Evolutionary conservation across 2,888 invertebrate species (phyloP).

Genomic region (Isotomurus palustris): DNA sequence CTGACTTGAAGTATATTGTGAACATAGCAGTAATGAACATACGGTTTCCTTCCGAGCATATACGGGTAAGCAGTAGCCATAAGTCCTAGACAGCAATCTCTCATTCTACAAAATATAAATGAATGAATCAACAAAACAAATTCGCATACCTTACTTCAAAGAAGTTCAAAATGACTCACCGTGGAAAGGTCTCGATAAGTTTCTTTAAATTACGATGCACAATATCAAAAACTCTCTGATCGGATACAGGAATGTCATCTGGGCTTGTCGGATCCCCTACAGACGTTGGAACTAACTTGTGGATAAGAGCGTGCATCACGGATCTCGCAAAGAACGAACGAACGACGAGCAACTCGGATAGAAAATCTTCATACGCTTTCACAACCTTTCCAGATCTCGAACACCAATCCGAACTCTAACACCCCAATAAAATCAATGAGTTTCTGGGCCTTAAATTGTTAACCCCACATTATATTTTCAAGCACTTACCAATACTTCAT

Average conservation of each 20-base stretch:
- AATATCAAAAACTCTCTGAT: constrained; percentile 26
- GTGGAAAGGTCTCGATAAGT: constrained; percentile 29
- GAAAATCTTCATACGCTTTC: constrained; percentile 23
- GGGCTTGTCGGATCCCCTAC: neutral
- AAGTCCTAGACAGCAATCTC: constrained; percentile 63
- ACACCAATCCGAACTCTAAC: constrained; percentile 30
- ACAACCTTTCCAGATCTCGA: constrained; percentile 28
- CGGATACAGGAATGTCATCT: constrained; percentile 14
- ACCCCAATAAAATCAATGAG: neutral
- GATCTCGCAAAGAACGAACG: constrained; percentile 27
- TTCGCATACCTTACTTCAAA: neutral
- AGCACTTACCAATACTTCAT: neutral
- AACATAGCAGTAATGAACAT: constrained; percentile 68
- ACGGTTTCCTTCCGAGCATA: constrained; percentile 62
- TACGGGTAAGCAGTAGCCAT: constrained; percentile 70
- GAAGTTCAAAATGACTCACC: constrained; percentile 12
- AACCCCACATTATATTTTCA: neutral
- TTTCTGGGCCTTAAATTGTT: neutral
- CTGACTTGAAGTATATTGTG: constrained; percentile 72
- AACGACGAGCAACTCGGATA: constrained; percentile 27
- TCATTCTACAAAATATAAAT: constrained; percentile 49
- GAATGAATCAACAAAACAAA: neutral
- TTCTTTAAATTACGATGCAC: constrained; percentile 28
- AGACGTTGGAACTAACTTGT: constrained; percentile 14
- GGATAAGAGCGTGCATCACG: constrained; percentile 22